Percentiles rank a stretch among this genome's conserved stretches.
phyloP scores from a whole-genome alignment of 2,113 vertebrate species.

The Aramus guarauna region DNA sequence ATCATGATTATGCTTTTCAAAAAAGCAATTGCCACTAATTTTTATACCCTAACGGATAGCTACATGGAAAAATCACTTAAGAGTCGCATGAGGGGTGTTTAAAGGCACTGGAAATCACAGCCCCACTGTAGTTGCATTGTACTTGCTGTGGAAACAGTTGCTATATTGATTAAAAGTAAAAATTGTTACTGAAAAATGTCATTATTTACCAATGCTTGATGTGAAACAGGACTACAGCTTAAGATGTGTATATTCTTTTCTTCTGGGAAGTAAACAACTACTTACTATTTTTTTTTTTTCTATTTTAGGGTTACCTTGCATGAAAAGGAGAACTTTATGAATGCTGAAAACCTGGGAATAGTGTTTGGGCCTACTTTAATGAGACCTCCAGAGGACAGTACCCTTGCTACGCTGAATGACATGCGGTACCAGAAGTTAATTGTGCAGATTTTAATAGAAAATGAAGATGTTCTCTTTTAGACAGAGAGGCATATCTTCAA shows the following conservation, averaged over 20 bases:
- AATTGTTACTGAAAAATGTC: neutral
- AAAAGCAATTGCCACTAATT: neutral
- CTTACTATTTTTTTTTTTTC: neutral
- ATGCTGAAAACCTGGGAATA: conserved; percentile 93
- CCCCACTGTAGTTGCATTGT: accelerated
- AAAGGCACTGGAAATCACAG: neutral
- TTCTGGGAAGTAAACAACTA: neutral
- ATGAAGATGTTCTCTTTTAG: conserved; percentile 96
- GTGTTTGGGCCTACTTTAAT: conserved; percentile 97
- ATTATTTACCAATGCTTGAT: neutral
- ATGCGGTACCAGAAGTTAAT: conserved; percentile 98
- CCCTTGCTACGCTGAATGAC: conserved; percentile 91
- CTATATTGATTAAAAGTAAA: neutral
- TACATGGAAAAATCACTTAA: neutral
- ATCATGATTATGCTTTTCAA: neutral
- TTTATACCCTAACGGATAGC: neutral
- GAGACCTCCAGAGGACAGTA: conserved; percentile 93
- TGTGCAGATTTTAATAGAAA: conserved; percentile 94
- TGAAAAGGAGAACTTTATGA: conserved; percentile 98
- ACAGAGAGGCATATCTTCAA: conserved; percentile 34
- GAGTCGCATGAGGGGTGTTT: neutral
- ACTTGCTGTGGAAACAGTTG: neutral
- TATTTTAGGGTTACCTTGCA: conserved; percentile 88
- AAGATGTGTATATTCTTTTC: neutral
- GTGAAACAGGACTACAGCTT: neutral